These are phyloP conservation scores for Dermatemys mawii DNA, from an alignment of 2,113 vertebrate species.

Conservation along the genomic window DNA sequence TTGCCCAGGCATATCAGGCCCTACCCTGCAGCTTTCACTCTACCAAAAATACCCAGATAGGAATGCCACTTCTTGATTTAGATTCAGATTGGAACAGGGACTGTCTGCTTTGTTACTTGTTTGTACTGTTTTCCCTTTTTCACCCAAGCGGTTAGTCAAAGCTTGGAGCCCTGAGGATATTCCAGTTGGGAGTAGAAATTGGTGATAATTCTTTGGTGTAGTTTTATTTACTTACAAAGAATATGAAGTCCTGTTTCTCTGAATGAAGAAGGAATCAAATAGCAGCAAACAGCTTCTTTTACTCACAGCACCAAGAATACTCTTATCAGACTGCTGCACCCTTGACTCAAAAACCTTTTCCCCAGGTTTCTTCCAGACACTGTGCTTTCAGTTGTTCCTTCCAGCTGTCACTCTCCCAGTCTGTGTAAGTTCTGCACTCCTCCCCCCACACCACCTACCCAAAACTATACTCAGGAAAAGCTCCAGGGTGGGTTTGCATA, in stretches of 20 bases:
- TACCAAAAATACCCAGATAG: not conserved
- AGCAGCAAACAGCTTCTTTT: not conserved
- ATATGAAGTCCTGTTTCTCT: not conserved
- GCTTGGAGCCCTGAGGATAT: not conserved
- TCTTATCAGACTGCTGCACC: not conserved
- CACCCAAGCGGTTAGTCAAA: not conserved
- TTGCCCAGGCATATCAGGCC: not conserved
- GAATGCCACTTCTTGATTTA: accelerated
- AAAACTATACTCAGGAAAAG: not conserved
- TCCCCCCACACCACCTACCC: not conserved
- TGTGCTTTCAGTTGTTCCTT: not conserved
- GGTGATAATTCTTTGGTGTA: not conserved
- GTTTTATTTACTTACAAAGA: not conserved
- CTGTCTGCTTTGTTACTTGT: not conserved
- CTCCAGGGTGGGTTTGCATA: not conserved
- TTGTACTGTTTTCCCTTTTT: not conserved
- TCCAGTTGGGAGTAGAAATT: not conserved
- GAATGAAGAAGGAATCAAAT: not conserved
- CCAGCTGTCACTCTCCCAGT: not conserved
- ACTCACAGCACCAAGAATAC: not conserved
- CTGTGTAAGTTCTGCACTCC: not conserved
- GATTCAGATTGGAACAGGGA: not conserved
- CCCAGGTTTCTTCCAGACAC: not conserved
- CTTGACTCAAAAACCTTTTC: not conserved
- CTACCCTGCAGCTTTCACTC: accelerated